Evolutionary conservation across 2,888 invertebrate species (phyloP).

Genomic region (Acleris holmiana): DNA sequence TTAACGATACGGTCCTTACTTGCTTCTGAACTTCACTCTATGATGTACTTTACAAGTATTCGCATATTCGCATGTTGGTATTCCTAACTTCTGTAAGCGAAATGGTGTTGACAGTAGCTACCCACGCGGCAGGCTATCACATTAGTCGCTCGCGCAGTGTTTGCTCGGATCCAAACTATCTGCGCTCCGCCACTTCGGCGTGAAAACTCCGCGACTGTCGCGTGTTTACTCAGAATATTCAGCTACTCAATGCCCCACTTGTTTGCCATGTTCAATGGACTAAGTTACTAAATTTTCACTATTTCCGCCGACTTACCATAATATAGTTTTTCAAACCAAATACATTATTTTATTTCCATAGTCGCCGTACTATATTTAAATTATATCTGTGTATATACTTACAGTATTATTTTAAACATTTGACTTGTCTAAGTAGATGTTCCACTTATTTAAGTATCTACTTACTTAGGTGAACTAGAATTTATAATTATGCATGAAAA

Average conservation of each 20-base stretch:
- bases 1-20: too few relatives aligned
- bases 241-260: constrained; percentile 48
- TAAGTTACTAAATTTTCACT: constrained; percentile 15
- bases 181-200: constrained; percentile 59
- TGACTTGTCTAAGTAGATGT: too few relatives aligned
- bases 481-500: neutral
- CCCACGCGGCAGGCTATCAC: constrained; percentile 29
- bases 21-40: neutral
- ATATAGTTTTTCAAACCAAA: too few relatives aligned
- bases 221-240: constrained; percentile 69
- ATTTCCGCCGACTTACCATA: too few relatives aligned
- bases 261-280: constrained; percentile 17
- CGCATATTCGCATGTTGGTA: neutral
- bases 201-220: constrained; percentile 69
- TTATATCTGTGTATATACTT: too few relatives aligned
- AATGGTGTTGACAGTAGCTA: constrained; percentile 19
- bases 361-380: too few relatives aligned
- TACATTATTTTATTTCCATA: too few relatives aligned
- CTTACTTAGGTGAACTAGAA: neutral
- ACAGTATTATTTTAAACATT: too few relatives aligned
- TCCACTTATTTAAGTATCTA: too few relatives aligned
- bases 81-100: constrained; percentile 9
- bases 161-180: constrained; percentile 46
- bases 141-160: constrained; percentile 48
- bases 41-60: neutral